phyloP scores from a whole-genome alignment of 2,888 invertebrate species.

The Ephialtes manifestator region DNA sequence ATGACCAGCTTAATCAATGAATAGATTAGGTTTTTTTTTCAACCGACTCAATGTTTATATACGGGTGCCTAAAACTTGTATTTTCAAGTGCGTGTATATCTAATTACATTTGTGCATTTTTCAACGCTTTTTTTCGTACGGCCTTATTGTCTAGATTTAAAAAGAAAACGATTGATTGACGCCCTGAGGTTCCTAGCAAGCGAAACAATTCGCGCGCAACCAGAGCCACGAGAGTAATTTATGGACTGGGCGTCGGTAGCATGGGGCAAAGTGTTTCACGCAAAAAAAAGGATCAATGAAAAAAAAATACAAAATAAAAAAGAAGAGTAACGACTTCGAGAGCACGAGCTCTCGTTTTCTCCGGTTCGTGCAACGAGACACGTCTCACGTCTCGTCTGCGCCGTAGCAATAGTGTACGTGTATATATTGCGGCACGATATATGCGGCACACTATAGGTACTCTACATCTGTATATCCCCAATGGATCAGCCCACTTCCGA shows the following conservation, averaged over 20 bases:
- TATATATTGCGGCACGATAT: conserved; percentile 10
- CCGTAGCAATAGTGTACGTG: conserved; percentile 1
- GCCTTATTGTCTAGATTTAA: background rate
- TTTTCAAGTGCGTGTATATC: background rate
- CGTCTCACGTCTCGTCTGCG: conserved; percentile 21
- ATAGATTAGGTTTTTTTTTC: too few species aligned
- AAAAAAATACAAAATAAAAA: background rate
- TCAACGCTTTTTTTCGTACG: background rate
- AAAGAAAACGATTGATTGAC: background rate
- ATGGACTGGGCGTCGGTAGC: background rate
- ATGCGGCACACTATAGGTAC: background rate
- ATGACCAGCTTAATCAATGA: too few species aligned
- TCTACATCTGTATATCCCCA: conserved; percentile 24
- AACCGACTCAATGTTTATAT: too few species aligned
- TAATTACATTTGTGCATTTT: background rate
- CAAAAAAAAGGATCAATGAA: background rate
- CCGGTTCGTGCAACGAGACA: conserved; percentile 25
- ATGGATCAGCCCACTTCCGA: conserved; percentile 69
- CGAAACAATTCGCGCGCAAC: conserved; percentile 4
- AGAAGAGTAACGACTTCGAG: background rate
- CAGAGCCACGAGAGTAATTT: conserved; percentile 10
- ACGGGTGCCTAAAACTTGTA: too few species aligned
- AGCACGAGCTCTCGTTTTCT: conserved; percentile 40
- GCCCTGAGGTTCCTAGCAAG: background rate
- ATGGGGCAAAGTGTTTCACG: conserved; percentile 10